Percentiles rank a stretch among this genome's conserved stretches.
Evolutionary conservation across 2,113 vertebrate genomes (phyloP).

Genomic region (Corydoras maculifer): DNA sequence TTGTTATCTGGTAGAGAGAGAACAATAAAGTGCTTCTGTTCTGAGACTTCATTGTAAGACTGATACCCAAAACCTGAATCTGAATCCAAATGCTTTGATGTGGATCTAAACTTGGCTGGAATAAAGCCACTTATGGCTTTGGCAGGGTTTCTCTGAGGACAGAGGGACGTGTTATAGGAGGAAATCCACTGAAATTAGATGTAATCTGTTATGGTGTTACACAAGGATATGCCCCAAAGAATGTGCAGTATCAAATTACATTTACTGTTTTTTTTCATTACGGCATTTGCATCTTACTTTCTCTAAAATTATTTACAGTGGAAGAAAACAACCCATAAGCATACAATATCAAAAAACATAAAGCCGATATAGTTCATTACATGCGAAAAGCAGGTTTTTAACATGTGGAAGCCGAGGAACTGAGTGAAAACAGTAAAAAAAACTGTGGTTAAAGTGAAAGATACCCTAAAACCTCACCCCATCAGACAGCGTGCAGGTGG

Average conservation of each 20-base stretch:
- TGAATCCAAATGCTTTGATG: slow-evolving; percentile 7
- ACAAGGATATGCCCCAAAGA: not conserved
- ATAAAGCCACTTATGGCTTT: not conserved
- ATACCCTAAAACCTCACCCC: no score
- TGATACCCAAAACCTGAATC: not conserved
- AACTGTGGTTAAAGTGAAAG: no score
- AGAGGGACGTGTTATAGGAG: slow-evolving; percentile 14
- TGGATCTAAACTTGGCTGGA: slow-evolving; percentile 16
- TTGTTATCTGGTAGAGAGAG: not conserved
- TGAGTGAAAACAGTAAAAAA: no score
- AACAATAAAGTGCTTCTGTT: slow-evolving; percentile 7
- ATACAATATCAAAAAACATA: no score
- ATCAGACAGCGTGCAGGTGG: no score
- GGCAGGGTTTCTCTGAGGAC: slow-evolving; percentile 32
- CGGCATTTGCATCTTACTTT: no score
- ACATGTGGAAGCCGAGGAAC: not conserved
- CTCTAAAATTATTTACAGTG: no score
- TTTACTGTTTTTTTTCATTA: no score
- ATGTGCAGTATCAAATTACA: not conserved
- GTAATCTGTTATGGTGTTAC: slow-evolving; percentile 21
- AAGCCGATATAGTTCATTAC: not conserved
- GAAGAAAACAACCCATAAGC: no score
- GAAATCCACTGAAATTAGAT: slow-evolving; percentile 28
- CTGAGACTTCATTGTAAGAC: not conserved
- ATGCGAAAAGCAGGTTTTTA: not conserved